Evolutionary conservation across 1,140 invertebrate genomes (phyloP).

Genomic region (Hycleus phaleratus): DNA sequence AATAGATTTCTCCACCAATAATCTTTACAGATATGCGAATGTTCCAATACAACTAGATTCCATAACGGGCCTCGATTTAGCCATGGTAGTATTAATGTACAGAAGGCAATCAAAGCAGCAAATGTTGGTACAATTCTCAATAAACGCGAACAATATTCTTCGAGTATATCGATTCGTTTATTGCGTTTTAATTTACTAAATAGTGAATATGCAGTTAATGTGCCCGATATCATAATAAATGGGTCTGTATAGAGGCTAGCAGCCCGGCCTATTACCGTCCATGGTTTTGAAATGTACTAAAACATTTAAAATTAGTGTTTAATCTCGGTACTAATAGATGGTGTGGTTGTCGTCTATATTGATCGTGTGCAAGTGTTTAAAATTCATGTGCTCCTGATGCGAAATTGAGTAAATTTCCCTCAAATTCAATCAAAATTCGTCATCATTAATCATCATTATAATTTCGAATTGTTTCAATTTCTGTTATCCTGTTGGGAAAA

Average conservation of each 20-base stretch:
- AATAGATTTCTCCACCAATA: conserved; percentile 56
- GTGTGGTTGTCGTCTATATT: not conserved
- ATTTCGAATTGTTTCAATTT: not conserved
- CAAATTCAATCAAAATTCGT: conserved; percentile 3
- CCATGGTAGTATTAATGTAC: conserved; percentile 54
- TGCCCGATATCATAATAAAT: conserved; percentile 67
- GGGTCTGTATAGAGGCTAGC: conserved; percentile 71
- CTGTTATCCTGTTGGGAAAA: conserved; percentile 8
- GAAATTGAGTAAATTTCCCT: conserved; percentile 20
- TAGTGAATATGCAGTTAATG: conserved; percentile 59
- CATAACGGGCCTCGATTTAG: conserved; percentile 53
- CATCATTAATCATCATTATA: not conserved
- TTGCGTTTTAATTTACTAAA: conserved; percentile 50
- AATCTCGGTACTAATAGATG: not conserved
- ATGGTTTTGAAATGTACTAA: conserved; percentile 57
- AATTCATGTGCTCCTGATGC: conserved; percentile 10
- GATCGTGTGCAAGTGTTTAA: too few species aligned
- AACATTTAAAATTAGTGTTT: conserved; percentile 1
- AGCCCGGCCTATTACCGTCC: conserved; percentile 62
- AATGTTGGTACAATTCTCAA: conserved; percentile 52
- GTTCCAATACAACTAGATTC: conserved; percentile 53
- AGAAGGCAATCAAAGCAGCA: conserved; percentile 52
- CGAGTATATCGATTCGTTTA: conserved; percentile 50
- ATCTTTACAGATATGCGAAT: conserved; percentile 51
- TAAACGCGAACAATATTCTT: conserved; percentile 53